Base-by-base conservation (phyloP, 2,797 vertebrate genomes). In the Argentina silus region DNA sequence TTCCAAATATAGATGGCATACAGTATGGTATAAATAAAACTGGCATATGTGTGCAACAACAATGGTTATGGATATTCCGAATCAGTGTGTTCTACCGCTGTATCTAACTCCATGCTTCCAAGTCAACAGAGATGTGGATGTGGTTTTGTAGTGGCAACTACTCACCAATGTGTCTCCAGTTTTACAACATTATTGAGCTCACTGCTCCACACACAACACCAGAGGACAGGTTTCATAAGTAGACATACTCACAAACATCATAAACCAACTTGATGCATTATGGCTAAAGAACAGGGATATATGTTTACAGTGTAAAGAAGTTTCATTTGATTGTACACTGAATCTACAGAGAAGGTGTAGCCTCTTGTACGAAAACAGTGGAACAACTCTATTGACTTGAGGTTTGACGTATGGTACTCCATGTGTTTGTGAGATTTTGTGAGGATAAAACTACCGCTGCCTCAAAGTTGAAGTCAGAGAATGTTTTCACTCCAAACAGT, bases 401-500 rank as follows among this genome's bases (percentile, higher is more conserved):
- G 27, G 27, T 36, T 36, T 36, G 27, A 36, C 27, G 27, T 19
- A 57, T 17, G 17, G 19, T 23, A 70, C 7, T 36, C 27, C 27
- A 36, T 36, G 27, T 36, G 1, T 4, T 36, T 1, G 27, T 36
- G 27, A 36, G 27, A 36, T 36, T 4, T 36, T 36, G 27, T 36
- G 27, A 36, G 27, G 27, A 36, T 36, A n/a, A n/a, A n/a, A n/a
- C n/a, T n/a, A n/a, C n/a, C n/a, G 27, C 4, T 36, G 27, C 27
- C 27, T 36, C 27, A 36, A 36, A 36, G 27, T 36, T 17, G 15
- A 53, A 7, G 17, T 27, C 10, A 27, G 12, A 60, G 71, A 72
- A 76, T 74, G 73, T 88, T 86, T 81, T 76, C 43, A 57, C 44
- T 36, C 66, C 15, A 53, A 80, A 73, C 4, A 6, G 12, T 10